Evolutionary conservation across 2,888 invertebrate genomes (phyloP), one percentile per base, ranked within the genome.

Genomic region (Chouioia cunea): DNA sequence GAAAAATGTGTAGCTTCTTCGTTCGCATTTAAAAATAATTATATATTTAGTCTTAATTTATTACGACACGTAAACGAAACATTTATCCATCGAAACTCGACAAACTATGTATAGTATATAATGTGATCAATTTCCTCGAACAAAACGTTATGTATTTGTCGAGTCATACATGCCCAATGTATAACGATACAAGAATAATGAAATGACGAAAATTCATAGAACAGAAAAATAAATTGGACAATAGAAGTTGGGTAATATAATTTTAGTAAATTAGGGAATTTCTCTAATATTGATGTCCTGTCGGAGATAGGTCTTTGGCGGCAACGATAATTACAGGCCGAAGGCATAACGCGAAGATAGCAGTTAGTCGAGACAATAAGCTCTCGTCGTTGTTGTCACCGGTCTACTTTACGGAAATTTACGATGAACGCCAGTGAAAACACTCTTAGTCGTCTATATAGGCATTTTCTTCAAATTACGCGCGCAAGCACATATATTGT

Each of bases 221-320:
- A 36, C 15, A 20, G 44, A 46, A 56, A 54, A 65, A 48, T 20
- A 18, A 22, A 36, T 56, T 56, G 22, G 46, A 64, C 20, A 27
- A 53, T 44, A 20, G 47, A 27, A 44, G 27, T 54, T 54, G 20
- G 47, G 36, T n/a, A n/a, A n/a, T 15, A 50, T 58, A 65, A 65
- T 65, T 58, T 52, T 44, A 15, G 58, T 23, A 57, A 65, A 58
- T 65, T n/a, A 58, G 22, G 50, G 44, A 44, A 58, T 65, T 65
- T 65, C 43, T 52, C 44, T 52, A 36, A 36, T 58, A 52, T 65
- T 50, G 58, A 58, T 56, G 65, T 50, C 50, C 48, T 52, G 48
- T 65, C 50, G 36, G 10, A 65, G 65, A 58, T 52, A 58, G 44
- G 44, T 18, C n/a, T 16, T 54, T 65, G 6, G 52, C 58, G 48